phyloP scores from a whole-genome alignment of 2,797 vertebrate species.

The Sebastes cheni region DNA sequence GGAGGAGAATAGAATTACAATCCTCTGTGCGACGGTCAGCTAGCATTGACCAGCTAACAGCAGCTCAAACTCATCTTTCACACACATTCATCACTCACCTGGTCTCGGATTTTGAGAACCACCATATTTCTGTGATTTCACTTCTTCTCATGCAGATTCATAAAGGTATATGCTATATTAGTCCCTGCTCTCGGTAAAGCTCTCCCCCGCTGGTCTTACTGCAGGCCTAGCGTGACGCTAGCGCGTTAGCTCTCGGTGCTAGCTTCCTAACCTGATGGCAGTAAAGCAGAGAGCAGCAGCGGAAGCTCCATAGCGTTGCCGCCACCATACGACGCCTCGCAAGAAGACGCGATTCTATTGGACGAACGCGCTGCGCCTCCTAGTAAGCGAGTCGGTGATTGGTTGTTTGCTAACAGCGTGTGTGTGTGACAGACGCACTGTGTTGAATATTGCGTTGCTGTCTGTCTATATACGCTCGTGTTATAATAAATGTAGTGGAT shows the following conservation, averaged over 20 bases:
- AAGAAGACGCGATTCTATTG: constrained; percentile 50
- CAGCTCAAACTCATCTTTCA: constrained; percentile 48
- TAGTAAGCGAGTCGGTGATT: constrained; percentile 42
- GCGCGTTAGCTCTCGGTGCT: constrained; percentile 70
- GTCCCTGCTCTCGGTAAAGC: constrained; percentile 22
- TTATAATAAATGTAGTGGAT: neutral
- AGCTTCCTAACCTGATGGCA: constrained; percentile 73
- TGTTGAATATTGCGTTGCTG: constrained; percentile 19
- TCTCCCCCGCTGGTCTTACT: constrained; percentile 48
- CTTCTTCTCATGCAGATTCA: constrained; percentile 76
- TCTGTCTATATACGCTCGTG: neutral
- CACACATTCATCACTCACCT: constrained; percentile 68
- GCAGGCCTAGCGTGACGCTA: constrained; percentile 73
- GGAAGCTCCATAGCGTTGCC: constrained; percentile 82
- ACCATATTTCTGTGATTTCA: constrained; percentile 80
- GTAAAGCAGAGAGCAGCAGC: constrained; percentile 69
- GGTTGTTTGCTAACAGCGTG: constrained; percentile 35
- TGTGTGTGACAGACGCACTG: constrained; percentile 27
- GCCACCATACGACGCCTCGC: constrained; percentile 66
- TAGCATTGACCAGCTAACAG: constrained; percentile 27
- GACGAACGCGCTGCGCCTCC: neutral
- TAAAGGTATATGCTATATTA: constrained; percentile 29
- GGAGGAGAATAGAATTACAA: constrained; percentile 9
- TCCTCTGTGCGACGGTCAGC: too few species aligned
- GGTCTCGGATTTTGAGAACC: constrained; percentile 85